Percentiles rank a stretch among this genome's conserved stretches.
Evolutionary conservation across 2,797 vertebrate species (phyloP).

Genomic region (Centroberyx gerrardi): DNA sequence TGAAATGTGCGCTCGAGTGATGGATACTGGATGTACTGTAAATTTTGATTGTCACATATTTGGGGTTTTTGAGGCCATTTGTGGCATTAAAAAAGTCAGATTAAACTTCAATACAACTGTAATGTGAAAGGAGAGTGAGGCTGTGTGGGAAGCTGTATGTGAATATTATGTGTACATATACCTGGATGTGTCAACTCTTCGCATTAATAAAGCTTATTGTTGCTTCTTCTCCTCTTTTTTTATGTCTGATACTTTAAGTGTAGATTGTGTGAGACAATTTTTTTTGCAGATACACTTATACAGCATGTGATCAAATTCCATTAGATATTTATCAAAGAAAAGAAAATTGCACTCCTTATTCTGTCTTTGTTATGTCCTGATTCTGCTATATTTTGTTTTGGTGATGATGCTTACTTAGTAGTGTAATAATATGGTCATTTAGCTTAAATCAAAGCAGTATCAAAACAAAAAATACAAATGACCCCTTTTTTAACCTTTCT

Average conservation of each 20-base stretch:
- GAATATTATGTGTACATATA: not conserved
- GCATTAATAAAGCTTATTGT: no score
- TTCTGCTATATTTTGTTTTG: no score
- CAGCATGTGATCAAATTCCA: not conserved
- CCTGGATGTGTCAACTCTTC: not conserved
- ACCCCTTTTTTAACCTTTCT: constrained; percentile 5
- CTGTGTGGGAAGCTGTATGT: not conserved
- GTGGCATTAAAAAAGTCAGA: not conserved
- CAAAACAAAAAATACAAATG: constrained; percentile 1
- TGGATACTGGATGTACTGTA: not conserved
- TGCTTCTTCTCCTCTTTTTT: no score
- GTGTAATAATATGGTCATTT: not conserved
- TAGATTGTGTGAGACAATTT: no score
- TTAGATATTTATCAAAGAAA: not conserved
- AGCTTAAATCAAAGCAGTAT: not conserved
- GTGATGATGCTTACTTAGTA: no score
- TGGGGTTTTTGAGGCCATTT: no score
- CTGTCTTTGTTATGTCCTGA: no score
- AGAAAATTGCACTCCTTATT: not conserved
- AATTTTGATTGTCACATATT: no score
- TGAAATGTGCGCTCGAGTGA: not conserved
- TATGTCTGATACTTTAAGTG: no score
- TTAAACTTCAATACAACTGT: not conserved
- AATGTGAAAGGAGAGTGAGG: not conserved
- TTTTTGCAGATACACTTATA: not conserved